Conservation (phyloP, 1,140 invertebrate species). For the Leptopilina clavipes region DNA sequence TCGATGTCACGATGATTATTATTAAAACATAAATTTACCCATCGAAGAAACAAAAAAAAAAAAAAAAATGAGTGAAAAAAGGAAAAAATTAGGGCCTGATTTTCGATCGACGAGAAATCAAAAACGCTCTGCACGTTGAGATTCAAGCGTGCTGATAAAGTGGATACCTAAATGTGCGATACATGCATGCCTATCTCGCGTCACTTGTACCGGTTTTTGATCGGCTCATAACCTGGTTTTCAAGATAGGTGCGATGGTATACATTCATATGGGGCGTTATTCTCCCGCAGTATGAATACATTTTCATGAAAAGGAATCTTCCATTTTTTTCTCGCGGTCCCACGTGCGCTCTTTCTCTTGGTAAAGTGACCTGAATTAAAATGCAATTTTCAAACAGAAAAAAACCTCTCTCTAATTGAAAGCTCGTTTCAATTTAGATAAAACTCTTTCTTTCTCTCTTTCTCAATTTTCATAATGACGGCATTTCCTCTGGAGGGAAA, state of each 20-base stretch:
- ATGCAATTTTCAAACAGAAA: neutral
- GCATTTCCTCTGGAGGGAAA: too few relatives aligned
- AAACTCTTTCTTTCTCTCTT: neutral
- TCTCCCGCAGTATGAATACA: too few relatives aligned
- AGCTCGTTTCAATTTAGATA: neutral
- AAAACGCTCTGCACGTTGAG: neutral
- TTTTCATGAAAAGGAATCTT: neutral
- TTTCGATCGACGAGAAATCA: neutral
- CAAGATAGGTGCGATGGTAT: too few relatives aligned
- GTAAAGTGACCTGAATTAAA: neutral
- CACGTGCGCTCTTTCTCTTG: too few relatives aligned
- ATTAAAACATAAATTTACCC: slow-evolving; percentile 67
- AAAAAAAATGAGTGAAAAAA: neutral
- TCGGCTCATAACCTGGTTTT: slow-evolving; percentile 3
- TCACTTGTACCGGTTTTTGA: slow-evolving; percentile 9
- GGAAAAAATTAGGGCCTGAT: neutral
- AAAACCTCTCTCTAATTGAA: neutral
- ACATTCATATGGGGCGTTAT: too few relatives aligned
- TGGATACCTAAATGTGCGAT: too few relatives aligned
- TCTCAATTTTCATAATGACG: neutral
- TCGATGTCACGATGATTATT: slow-evolving; percentile 67
- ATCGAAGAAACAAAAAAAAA: slow-evolving; percentile 39
- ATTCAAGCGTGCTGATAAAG: slow-evolving; percentile 35
- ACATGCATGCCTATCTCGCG: slow-evolving; percentile 11
- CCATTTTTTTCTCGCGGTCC: neutral